Evolutionary conservation across 2,797 vertebrate species (phyloP), one percentile per base, ranked within the genome.

Genomic region (Poeciliopsis presidionis): DNA sequence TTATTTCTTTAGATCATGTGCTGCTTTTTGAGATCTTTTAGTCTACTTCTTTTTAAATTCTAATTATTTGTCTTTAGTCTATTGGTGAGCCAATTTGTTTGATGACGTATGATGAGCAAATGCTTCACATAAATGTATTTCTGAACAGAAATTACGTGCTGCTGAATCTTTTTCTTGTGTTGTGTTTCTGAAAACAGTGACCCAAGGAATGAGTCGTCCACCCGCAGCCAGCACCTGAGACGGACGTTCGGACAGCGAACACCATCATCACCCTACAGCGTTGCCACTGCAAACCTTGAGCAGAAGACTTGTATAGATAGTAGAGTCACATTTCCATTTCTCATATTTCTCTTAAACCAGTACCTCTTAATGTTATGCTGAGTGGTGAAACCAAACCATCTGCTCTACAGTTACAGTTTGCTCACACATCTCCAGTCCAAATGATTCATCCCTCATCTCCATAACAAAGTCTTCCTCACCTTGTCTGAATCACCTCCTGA

Each of bases 171-270:
- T 87, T 77, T 91, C 77, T 90, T 41, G 77, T 90, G 76, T 81
- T 92, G 72, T 93, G 72, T 86, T 86, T 89, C 82, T 90, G 67
- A 90, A 80, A 83, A 80, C 86, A 89, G 87, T 85, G 86, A 92
- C 59, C 72, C 55, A 11, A 82, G 85, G 82, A 73, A 78, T 20
- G 75, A 87, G 72, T 84, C 85, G 75, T 82, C 77, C 83, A 83
- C 71, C 85, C 78, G 80, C 86, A 74, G 81, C 84, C 89, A 92
- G 81, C 86, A 93, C 94, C 90, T 93, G 91, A 94, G 77, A 91
- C 88, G 36, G 70, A 90, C 78, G 57, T 74, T 82, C 77, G 88
- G 84, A 92, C 82, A 88, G 76, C 78, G 86, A 84, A 86, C 74
- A 53, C 81, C n/a, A 5, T 79, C 84, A 70, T 74, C 51, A 4